Evolutionary conservation across 2,888 invertebrate species (phyloP), one percentile per base, ranked within the genome.

Genomic region (Saturnia japonica): DNA sequence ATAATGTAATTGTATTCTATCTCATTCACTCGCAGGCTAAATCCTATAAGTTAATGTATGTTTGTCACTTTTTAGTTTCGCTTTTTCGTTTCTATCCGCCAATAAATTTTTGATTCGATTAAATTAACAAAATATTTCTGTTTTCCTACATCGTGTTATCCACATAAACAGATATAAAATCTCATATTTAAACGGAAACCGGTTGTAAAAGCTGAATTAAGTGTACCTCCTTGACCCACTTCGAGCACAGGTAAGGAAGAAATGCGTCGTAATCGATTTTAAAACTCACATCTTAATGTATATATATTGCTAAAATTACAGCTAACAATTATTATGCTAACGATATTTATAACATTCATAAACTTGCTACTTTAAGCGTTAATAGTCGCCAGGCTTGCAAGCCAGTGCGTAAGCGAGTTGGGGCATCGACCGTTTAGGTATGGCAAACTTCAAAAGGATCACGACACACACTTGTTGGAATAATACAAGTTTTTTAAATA

Each of bases 201-300:
- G 88, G 91, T 91, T 87, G 79, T 84, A 86, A 86, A 82, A 85
- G 85, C 80, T 78, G 83, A 81, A 82, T 83, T 80, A 78, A 85
- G 78, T 79, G 79, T 85, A 82, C 86, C 87, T 88, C 91, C 91
- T 92, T 91, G 91, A 91, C 91, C 90, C 76, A 90, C 80, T 83
- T 84, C 75, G 72, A 70, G 70, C 70, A 76, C 80, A 76, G 72
- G 79, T 81, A 80, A 85, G 88, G 88, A 91, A 89, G 87, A 87
- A 85, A 84, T 82, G 80, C 82, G 79, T 85, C 81, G 82, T 78
- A 78, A 14, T 28, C 25, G 25, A 28, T 60, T 60, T 60, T 12
- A 19, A 60, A 28, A 25, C 6, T 57, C 25, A 7, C 19, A 4
- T 25, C 25, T 57, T 25, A 57, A n/a, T n/a, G n/a, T n/a, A n/a